Evolutionary conservation across 2,113 vertebrate species (phyloP).

Genomic region (Saguinus midas): DNA sequence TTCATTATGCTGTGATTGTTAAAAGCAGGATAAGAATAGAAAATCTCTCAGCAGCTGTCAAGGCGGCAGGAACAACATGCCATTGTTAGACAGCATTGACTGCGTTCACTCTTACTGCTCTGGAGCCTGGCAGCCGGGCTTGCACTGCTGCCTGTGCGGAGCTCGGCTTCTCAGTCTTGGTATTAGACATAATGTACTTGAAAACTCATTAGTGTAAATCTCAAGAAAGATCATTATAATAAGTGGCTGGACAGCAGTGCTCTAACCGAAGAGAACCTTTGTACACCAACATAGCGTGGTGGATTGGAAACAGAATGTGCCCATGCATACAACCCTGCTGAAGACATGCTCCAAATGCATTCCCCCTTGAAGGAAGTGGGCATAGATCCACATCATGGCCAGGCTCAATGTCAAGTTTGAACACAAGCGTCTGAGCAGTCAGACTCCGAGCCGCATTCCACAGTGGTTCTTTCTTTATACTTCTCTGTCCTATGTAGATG

Average conservation of each 20-base stretch:
- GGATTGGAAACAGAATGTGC: constrained; percentile 39
- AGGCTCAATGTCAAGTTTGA: accelerated
- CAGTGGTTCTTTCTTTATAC: background rate
- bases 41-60: constrained; percentile 79
- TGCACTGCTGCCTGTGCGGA: constrained; percentile 7
- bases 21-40: constrained; percentile 75
- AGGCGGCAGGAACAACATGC: constrained; percentile 63
- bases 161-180: background rate
- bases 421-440: accelerated
- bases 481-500: background rate
- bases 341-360: background rate
- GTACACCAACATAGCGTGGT: background rate
- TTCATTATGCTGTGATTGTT: constrained; percentile 67
- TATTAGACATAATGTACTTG: background rate
- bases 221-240: background rate
- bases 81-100: constrained; percentile 31
- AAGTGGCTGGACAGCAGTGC: background rate
- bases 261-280: background rate
- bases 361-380: constrained; percentile 27
- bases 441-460: background rate
- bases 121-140: constrained; percentile 48
- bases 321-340: background rate
- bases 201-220: background rate
- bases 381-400: background rate
- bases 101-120: background rate